Evolutionary conservation across 2,888 invertebrate genomes (phyloP), one percentile per base, ranked within the genome.

Genomic region (Drosophila demipolita): DNA sequence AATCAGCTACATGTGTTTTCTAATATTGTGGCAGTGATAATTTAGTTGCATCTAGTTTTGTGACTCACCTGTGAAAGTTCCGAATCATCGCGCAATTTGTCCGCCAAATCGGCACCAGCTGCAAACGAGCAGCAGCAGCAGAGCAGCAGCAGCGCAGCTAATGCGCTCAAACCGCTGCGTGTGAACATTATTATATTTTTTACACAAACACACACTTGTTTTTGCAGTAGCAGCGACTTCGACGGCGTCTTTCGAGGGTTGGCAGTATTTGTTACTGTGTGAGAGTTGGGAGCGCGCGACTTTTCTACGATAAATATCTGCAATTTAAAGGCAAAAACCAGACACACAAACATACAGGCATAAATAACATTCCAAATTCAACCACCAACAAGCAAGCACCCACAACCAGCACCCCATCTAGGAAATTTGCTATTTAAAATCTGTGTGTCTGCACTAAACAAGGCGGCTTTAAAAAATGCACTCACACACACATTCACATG

Each of bases 41-140:
- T 32, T 42, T 23, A 32, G 23, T 6, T 42, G 17, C 32, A 49
- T 42, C 36, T 65, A 20, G 35, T 49, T 26, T 52, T 52, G 45
- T 72, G 63, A 83, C 90, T 93, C 94, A 96, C 96, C 96, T 96
- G 95, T 79, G 95, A 95, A 81, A 96, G 94, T 91, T 96, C 96
- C 73, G 94, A 92, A 93, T 95, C 95, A 92, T 94, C 94, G 83
- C 94, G 93, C 82, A 96, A 94, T 93, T 95, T 95, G 92, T 95
- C 95, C 79, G 95, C 94, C 74, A 91, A 68, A 53, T 89, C 90
- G 64, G 89, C 88, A 60, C 60, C 75, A 69, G 75, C 70, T 76
- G 84, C 78, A 73, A 66, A 48, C 40, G 78, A 64, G 68, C 66
- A 79, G 76, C 69, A 80, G 60, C 57, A 80, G 63, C 60, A 69